A percentile compares a stretch with the other conserved stretches of the same genome.
phyloP scores from a whole-genome alignment of 2,888 invertebrate species.

The Digitonthophagus gazella region DNA sequence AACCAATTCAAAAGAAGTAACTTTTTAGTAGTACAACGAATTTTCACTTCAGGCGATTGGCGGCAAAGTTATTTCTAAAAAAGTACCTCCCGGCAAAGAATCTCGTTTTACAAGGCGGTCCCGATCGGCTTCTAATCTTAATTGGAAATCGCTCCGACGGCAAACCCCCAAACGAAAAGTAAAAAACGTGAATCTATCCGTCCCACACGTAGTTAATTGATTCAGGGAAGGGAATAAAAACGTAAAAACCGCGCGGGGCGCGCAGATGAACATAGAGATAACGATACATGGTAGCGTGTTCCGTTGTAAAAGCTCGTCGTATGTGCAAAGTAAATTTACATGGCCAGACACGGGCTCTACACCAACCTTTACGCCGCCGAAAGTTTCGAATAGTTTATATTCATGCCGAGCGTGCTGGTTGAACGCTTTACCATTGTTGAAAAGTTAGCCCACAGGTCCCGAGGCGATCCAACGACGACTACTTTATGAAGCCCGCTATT shows the following conservation, averaged over 20 bases:
- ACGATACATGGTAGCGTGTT: not conserved
- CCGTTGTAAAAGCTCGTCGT: not conserved
- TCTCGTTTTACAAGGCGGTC: too few relatives aligned
- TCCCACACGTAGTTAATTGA: not conserved
- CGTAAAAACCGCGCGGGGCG: not conserved
- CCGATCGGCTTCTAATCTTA: not conserved
- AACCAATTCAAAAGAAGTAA: too few relatives aligned
- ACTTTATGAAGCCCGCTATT: slow-evolving; percentile 13
- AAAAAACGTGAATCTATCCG: not conserved
- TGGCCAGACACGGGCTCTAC: slow-evolving; percentile 6
- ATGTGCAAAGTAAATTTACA: slow-evolving; percentile 15
- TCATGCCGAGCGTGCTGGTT: slow-evolving; percentile 9
- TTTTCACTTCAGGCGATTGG: not conserved
- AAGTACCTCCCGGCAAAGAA: not conserved
- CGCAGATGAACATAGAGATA: slow-evolving; percentile 1
- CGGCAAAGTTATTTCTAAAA: too few relatives aligned
- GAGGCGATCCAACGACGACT: slow-evolving; percentile 10
- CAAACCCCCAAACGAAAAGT: not conserved
- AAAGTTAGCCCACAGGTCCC: slow-evolving; percentile 11
- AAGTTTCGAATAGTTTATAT: slow-evolving; percentile 17
- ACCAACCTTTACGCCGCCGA: slow-evolving; percentile 1
- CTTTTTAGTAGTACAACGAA: too few relatives aligned
- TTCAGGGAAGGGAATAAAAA: not conserved
- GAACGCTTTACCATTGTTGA: slow-evolving; percentile 11
- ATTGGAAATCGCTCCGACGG: not conserved